Evolutionary conservation across 2,797 vertebrate species (phyloP).

Genomic region (Chromobotia macracanthus): DNA sequence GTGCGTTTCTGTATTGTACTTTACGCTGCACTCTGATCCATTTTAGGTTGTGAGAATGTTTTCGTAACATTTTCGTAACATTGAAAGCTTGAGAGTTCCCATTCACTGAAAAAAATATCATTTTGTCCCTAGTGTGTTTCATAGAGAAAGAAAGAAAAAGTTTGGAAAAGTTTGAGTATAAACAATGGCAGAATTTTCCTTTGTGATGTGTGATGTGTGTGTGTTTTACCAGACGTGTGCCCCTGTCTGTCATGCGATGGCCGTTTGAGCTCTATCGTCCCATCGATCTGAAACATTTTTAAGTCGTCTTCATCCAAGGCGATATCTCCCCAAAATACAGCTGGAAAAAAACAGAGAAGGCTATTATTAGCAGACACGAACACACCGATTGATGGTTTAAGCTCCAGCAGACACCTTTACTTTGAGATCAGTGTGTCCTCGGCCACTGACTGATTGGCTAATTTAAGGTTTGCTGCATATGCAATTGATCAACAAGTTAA

Average conservation of each 20-base stretch:
- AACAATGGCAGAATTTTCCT: too few relatives aligned
- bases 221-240: slow-evolving; percentile 87
- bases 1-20: slow-evolving; percentile 5
- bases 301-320: slow-evolving; percentile 98
- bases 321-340: slow-evolving; percentile 98
- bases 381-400: slow-evolving; percentile 28
- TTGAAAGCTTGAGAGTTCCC: too few relatives aligned
- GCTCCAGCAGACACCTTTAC: not conserved
- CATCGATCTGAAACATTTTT: slow-evolving; percentile 96
- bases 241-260: slow-evolving; percentile 83
- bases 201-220: not conserved
- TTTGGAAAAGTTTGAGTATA: not conserved
- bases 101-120: too few relatives aligned
- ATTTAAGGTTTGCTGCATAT: slow-evolving; percentile 32
- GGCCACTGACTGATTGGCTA: slow-evolving; percentile 33
- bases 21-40: too few relatives aligned
- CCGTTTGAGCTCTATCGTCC: slow-evolving; percentile 93
- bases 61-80: too few relatives aligned
- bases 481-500: slow-evolving; percentile 27
- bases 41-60: too few relatives aligned
- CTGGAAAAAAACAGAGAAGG: slow-evolving; percentile 74
- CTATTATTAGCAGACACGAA: slow-evolving; percentile 43
- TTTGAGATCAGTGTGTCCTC: not conserved
- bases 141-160: not conserved
- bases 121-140: not conserved